Base-by-base conservation (phyloP, 1,140 invertebrate species). In the Cardiocondyla obscurior region DNA sequence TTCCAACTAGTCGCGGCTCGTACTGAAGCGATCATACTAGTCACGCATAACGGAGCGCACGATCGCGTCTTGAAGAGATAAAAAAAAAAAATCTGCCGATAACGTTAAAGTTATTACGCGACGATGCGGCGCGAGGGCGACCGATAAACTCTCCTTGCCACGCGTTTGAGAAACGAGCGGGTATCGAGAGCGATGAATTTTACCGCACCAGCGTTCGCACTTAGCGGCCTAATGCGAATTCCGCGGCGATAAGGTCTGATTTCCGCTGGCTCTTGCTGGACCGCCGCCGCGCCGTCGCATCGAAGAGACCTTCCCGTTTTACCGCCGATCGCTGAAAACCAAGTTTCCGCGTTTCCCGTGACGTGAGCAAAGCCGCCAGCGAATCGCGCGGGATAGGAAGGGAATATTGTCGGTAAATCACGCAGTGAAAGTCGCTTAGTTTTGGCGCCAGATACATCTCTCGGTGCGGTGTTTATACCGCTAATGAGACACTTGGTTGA, bases 401-500 rank as follows among this genome's bases (percentile, higher is more conserved):
- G 44, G 51, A 65, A 6, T 25, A 28, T n/a, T 16, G 39, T 84
- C 85, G 55, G 74, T 84, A 87, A 87, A 88, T 88, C 85, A 87
- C 82, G 82, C 84, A 84, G 85, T 88, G 86, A 88, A 88, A 88
- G 86, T 73, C 55, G 62, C 62, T 60, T 64, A 70, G 85, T 86
- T 87, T 87, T 51, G 85, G 86, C 74, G 82, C 39, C 62, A 87
- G 82, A 88, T 87, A 84, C 76, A 84, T 87, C 82, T 85, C 64
- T 22, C 39, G 46, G 46, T 44, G 42, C 64, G 72, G 28, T 82
- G 74, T 87, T 85, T 91, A 90, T 88, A 84, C 84, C 83, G 87
- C 89, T 91, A 92, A 92, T 92, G 91, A 91, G 90, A 89, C 91
- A 89, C 87, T 82, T 86, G 88, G 82, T 86, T 86, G 85, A 87